Base-by-base conservation (phyloP, 2,888 invertebrate species). In the Himalopsyche japonica region DNA sequence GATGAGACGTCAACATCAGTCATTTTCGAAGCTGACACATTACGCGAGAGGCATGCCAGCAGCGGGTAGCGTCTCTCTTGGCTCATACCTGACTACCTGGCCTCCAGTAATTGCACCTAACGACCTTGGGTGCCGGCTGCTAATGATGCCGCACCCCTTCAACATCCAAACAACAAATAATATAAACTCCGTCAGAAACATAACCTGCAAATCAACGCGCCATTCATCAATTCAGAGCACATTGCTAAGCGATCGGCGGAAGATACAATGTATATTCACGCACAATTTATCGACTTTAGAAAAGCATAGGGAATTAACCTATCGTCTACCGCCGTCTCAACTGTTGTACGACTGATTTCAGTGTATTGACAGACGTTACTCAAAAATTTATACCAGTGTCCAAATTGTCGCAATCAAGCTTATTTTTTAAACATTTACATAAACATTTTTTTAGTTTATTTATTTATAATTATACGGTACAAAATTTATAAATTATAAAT, bases 21-120 rank as follows among this genome's bases (percentile, higher is more conserved):
- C 79, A 70, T 76, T 76, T 80, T 83, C 76, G 83, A 83, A 76
- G 24, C 47, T 83, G 83, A 83, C 32, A 80, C 64, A 83, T 83
- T 27, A 49, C 48, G 78, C 57, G 57, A n/a, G 57, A 20, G 57
- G 24, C 24, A 24, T 20, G 10, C n/a, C 20, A 7, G 24, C 57
- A 57, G 57, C 43, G 43, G 43, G 43, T 15, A 15, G 2, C 43
- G 15, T 12, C 43, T 43, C 43, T 43, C 43, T 43, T 43, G 3
- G 43, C 43, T 43, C 43, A 43, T 43, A 43, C 57, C 57, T 57
- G 57, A 10, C 57, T 57, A 57, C 20, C 57, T 57, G 57, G 57
- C 57, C 57, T 57, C 34, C 76, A 76, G 76, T 76, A 76, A 76
- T 76, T 76, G 76, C 76, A 76, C 76, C 32, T 76, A 76, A 76